Conservation (phyloP, 2,888 invertebrate genomes). For the Ferdinandea cuprea region DNA sequence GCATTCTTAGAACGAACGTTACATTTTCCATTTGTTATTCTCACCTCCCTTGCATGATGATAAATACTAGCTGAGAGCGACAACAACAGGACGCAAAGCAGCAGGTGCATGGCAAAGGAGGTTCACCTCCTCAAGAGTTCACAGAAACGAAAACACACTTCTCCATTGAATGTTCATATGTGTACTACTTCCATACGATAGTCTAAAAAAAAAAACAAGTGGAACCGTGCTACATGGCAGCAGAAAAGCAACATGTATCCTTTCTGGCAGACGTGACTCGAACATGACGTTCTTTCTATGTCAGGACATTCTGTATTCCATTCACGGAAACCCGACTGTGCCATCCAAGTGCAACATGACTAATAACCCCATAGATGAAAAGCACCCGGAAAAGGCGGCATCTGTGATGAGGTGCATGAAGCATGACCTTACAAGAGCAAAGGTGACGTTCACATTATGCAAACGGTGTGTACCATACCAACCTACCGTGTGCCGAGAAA, state of each 20-base stretch:
- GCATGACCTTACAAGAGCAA: not conserved
- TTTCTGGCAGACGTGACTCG: constrained; percentile 16
- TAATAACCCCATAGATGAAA: constrained; percentile 11
- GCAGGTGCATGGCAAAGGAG: not conserved
- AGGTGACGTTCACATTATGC: not conserved
- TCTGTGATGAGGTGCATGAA: not conserved
- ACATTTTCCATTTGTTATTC: not conserved
- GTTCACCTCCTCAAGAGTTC: not conserved
- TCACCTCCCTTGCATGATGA: constrained; percentile 8
- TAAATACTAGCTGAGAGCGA: not conserved
- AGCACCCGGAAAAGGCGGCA: not conserved
- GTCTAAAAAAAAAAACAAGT: constrained; percentile 1
- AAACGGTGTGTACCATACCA: too few relatives aligned
- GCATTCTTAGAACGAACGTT: not conserved
- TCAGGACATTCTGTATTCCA: constrained; percentile 46
- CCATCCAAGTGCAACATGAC: constrained; percentile 41
- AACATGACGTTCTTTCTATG: constrained; percentile 21
- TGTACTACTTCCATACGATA: too few relatives aligned
- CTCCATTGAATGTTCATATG: constrained; percentile 34
- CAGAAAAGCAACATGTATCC: constrained; percentile 48
- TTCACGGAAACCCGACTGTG: constrained; percentile 4
- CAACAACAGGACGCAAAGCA: not conserved
- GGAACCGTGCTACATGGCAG: constrained; percentile 33
- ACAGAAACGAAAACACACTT: constrained; percentile 13
- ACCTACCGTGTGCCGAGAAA: too few relatives aligned